Base-by-base conservation (phyloP, 2,888 invertebrate species). In the Eupithecia insigniata region DNA sequence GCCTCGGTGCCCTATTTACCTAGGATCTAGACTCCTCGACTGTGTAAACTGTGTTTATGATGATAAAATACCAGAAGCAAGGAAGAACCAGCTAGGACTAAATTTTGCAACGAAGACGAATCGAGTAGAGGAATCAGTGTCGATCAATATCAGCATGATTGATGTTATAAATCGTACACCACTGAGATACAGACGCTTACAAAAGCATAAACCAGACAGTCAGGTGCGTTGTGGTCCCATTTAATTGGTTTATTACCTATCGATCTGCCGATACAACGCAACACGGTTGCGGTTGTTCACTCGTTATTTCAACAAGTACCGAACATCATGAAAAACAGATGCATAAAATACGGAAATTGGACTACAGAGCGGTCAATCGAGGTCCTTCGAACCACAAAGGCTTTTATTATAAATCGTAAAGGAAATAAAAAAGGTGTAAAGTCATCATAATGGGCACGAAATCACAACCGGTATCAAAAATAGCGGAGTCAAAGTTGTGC, bases 401-500 rank as follows among this genome's bases (percentile, higher is more conserved):
- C 77, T 83, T 78, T 82, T 79, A 74, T 80, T 79, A 77, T 79
- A 78, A 79, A 78, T 81, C 75, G 79, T 81, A 81, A 82, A 80
- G 76, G 77, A 75, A 78, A 80, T 79, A 81, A 80, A 85, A 85
- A 83, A 77, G 74, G 67, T 77, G 76, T 80, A 81, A 81, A 84
- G 80, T 83, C 81, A 80, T 84, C 83, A 79, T 81, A 84, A 81
- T 82, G 79, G 72, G 69, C 78, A 79, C 75, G 78, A 75, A 72
- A 74, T 73, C 71, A 78, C 77, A 79, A 82, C 84, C 79, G 84
- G 83, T 83, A 85, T 86, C 86, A 84, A 85, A 90, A 90, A 89
- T 89, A 90, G 88, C 88, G 86, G 86, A 84, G 86, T 72, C 55
- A 58, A 74, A 80, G 84, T 91, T 91, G 87, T 90, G 92, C 92